Evolutionary conservation across 2,797 vertebrate genomes (phyloP), one percentile per base, ranked within the genome.

Genomic region (Chelidonichthys spinosus): DNA sequence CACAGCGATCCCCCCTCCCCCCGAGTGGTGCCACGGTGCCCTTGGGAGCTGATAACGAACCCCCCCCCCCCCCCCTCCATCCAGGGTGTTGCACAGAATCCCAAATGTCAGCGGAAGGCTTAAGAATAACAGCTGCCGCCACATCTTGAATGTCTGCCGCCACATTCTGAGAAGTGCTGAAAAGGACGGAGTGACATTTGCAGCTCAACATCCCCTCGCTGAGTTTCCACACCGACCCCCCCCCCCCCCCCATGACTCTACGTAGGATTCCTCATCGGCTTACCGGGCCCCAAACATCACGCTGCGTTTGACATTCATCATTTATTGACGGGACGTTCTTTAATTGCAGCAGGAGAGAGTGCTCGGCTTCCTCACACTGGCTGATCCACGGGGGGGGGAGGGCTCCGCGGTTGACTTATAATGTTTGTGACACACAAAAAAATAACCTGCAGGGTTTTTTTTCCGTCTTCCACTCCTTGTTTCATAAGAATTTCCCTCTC

Each of bases 241-340:
- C 25, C 25, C 25, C 25, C 25, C 25, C 25, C 25, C 66, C 88
- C 74, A 71, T 74, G 71, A 78, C 74, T 88, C 86, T 86, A 82
- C 84, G 72, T 68, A 72, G 76, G 87, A 79, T 77, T 25, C 74
- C 85, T 46, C 63, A 88, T 64, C 80, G 83, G 79, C 91, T 82
- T 85, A 85, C 87, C 85, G 84, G 89, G 90, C 72, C 25, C 25
- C 87, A 83, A 92, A 92, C 89, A 87, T 83, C 94, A 92, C 5
- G 92, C 94, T 92, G 92, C 66, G 90, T 82, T 89, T 95, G 95
- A 92, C 95, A 95, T 95, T 95, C 92, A 95, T 95, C 87, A 93
- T 90, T 95, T 95, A 95, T 95, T 94, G 90, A 96, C 89, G 90
- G 72, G 50, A 56, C 74, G 67, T 81, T 78, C 85, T 93, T 94